A percentile compares a stretch with the other conserved stretches of the same genome.
These are phyloP conservation scores for Hipposideros larvatus DNA, from an alignment of 2,797 vertebrate genomes.

Conservation along the genomic window DNA sequence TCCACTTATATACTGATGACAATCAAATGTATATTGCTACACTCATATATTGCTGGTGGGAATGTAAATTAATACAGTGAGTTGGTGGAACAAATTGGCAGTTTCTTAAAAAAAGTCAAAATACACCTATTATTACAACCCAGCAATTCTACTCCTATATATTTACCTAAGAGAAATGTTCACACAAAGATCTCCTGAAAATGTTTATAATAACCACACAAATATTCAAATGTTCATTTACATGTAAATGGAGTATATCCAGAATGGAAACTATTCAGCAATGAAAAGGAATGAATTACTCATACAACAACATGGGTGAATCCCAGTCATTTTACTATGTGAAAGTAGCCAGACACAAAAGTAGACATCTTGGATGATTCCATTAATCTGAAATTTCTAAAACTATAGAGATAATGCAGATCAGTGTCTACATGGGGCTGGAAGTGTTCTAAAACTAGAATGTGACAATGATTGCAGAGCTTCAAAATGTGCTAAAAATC, in stretches of 20 bases:
- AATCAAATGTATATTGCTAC: not conserved
- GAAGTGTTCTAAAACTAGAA: not conserved
- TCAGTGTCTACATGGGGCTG: not conserved
- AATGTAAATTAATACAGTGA: not conserved
- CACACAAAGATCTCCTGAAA: not conserved
- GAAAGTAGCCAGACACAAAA: not conserved
- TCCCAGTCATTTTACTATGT: not conserved
- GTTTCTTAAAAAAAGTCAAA: conserved; percentile 3
- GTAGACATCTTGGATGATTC: not conserved
- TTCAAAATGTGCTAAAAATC: not conserved
- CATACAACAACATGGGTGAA: not conserved
- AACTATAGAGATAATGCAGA: not conserved
- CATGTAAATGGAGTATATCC: not conserved
- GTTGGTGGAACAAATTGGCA: not conserved
- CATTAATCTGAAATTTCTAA: not conserved
- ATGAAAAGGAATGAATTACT: not conserved
- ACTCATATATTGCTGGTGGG: not conserved
- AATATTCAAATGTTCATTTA: not conserved
- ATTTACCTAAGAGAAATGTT: not conserved
- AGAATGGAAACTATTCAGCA: not conserved
- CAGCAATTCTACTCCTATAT: not conserved
- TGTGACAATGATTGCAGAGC: not conserved
- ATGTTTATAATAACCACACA: not conserved
- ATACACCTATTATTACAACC: not conserved
- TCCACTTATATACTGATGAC: not conserved